Conservation (phyloP, 2,888 invertebrate species). For the Hylaea fasciaria region DNA sequence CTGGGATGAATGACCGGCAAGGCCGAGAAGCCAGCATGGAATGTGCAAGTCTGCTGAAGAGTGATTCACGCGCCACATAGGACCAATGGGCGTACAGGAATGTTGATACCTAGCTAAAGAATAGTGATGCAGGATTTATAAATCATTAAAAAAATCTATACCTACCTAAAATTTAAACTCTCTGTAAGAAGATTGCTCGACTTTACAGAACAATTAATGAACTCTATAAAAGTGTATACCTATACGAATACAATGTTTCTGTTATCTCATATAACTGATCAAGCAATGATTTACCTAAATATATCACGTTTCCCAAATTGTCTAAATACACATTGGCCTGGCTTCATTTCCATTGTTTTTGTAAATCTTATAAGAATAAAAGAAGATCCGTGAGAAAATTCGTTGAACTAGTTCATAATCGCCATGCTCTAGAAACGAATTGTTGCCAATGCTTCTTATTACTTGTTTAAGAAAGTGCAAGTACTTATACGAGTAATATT, state of each 20-base stretch:
- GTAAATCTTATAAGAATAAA: constrained; percentile 9
- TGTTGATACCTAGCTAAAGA: constrained; percentile 1
- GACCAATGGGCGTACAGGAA: constrained; percentile 24
- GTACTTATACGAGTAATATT: too few species aligned
- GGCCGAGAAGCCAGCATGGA: constrained; percentile 65
- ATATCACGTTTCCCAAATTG: too few species aligned
- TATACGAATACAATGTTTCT: too few species aligned
- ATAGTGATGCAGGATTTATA: too few species aligned
- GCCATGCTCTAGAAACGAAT: constrained; percentile 18
- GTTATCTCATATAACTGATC: too few species aligned
- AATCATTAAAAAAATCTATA: not conserved
- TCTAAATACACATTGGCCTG: not conserved
- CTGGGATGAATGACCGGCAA: constrained; percentile 79
- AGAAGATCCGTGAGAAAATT: constrained; percentile 36
- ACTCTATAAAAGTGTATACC: too few species aligned
- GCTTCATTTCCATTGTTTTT: not conserved
- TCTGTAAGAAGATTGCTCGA: too few species aligned
- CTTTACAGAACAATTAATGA: too few species aligned
- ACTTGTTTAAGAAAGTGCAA: constrained; percentile 9
- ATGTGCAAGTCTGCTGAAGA: constrained; percentile 57
- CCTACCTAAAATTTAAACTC: too few species aligned
- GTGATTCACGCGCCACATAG: constrained; percentile 63
- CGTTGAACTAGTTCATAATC: constrained; percentile 17
- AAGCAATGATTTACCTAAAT: too few species aligned
- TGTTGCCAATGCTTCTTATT: constrained; percentile 1